phyloP scores from a whole-genome alignment of 2,113 vertebrate species.

The Nothobranchius kuhntae region DNA sequence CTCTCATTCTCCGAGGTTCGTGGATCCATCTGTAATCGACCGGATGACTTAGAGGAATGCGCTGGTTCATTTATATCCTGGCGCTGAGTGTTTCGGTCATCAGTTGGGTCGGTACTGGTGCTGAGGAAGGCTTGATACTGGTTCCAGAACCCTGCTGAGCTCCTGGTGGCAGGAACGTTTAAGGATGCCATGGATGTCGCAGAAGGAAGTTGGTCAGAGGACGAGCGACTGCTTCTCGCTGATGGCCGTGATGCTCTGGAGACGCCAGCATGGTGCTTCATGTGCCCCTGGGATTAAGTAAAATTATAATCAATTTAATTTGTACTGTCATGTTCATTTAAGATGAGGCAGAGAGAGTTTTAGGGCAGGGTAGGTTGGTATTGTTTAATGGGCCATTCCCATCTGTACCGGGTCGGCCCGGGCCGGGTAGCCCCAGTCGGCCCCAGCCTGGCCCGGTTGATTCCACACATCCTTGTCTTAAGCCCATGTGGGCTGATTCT shows the following conservation, averaged over 20 bases:
- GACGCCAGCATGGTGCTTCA: constrained; percentile 79
- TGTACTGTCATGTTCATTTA: background rate
- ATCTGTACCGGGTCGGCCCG: too few species aligned
- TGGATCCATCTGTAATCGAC: constrained; percentile 51
- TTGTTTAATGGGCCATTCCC: too few species aligned
- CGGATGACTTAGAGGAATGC: constrained; percentile 45
- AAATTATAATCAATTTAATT: background rate
- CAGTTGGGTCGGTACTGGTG: constrained; percentile 60
- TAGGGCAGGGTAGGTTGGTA: too few species aligned
- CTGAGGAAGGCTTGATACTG: constrained; percentile 78
- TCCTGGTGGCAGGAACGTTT: constrained; percentile 72
- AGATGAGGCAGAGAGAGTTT: too few species aligned
- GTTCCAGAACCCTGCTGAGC: constrained; percentile 78
- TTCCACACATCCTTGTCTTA: too few species aligned
- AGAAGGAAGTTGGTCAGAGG: constrained; percentile 63
- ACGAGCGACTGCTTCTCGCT: constrained; percentile 68
- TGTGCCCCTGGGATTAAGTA: constrained; percentile 71
- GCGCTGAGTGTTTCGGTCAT: constrained; percentile 38
- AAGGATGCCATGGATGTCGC: constrained; percentile 60
- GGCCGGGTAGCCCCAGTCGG: too few species aligned
- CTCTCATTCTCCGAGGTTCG: constrained; percentile 40
- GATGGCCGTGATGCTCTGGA: constrained; percentile 68
- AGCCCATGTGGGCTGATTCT: too few species aligned
- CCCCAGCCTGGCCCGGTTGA: too few species aligned
- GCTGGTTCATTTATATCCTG: constrained; percentile 55